Evolutionary conservation across 2,888 invertebrate genomes (phyloP), one percentile per base, ranked within the genome.

Genomic region (Dryocosmus kuriphilus): DNA sequence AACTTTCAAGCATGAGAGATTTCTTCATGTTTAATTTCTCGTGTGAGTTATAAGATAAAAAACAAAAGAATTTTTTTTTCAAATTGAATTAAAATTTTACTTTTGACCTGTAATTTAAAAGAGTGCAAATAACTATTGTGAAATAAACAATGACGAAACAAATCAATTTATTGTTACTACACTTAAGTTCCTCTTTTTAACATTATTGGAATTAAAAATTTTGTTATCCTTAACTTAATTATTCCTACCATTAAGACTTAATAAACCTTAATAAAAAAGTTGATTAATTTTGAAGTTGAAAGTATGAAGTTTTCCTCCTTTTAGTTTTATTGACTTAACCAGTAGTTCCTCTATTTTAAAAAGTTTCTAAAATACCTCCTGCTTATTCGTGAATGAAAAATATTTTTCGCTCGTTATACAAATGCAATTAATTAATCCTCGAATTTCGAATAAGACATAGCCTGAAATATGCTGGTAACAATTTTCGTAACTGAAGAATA

Each of bases 401-500:
- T 51, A n/a, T 51, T 2, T n/a, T 2, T 7, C 8, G n/a, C n/a
- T 6, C 51, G 16, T n/a, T 51, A n/a, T n/a, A 9, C 51, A 16
- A 51, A n/a, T n/a, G n/a, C 9, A 51, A n/a, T 51, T 51, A n/a
- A 51, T 51, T n/a, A 51, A n/a, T n/a, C n/a, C n/a, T 51, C 51
- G 51, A 51, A 51, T 9, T 9, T 51, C 51, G 9, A 24, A 65
- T 38, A 24, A 32, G 41, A 65, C 65, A 65, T 41, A 24, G 24
- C 14, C 14, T 35, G 41, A 24, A 63, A 24, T 38, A 65, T 38
- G 35, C 14, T 1, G 38, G 24, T 41, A 38, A 41, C 19, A 30
- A 71, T 71, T 51, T 71, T 71, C 30, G 30, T 71, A 51, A 71
- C 27, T 30, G 51, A 71, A 51, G 71, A 71, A 22, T 41, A 41